A percentile compares a stretch with the other conserved stretches of the same genome.
Conservation (phyloP, 92 coral and sea anemone genomes). For the Micromussa lordhowensis region DNA sequence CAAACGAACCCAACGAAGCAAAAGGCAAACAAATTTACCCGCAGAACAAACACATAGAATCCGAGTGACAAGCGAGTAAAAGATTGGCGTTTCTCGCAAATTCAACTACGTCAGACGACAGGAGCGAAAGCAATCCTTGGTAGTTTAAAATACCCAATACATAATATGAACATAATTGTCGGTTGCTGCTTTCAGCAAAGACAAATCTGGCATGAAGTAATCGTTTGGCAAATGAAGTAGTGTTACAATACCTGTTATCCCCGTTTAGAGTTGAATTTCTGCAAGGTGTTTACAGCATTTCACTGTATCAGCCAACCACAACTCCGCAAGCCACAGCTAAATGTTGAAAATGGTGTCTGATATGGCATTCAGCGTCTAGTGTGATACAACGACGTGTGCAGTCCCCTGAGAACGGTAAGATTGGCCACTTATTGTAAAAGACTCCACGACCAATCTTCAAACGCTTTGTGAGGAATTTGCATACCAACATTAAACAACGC, state of each 20-base stretch:
- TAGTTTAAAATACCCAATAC: not conserved
- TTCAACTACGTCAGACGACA: conserved; percentile 2
- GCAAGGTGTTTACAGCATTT: not conserved
- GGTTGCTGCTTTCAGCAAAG: not conserved
- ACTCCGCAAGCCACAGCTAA: not conserved
- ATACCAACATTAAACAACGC: conserved; percentile 14
- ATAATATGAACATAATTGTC: not conserved
- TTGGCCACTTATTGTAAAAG: conserved; percentile 12
- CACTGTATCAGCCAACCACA: not conserved
- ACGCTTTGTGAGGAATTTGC: conserved; percentile 37
- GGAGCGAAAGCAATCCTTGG: not conserved
- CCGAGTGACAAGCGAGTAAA: not conserved
- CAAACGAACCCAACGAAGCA: not conserved
- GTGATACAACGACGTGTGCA: conserved; percentile 13
- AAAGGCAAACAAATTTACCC: conserved; percentile 4
- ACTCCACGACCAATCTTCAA: conserved; percentile 30
- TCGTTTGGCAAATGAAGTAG: not conserved
- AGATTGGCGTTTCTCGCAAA: not conserved
- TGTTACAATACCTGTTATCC: conserved; percentile 29
- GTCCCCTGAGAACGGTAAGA: conserved; percentile 26
- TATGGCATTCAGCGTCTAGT: conserved; percentile 10
- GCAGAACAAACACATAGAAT: not conserved
- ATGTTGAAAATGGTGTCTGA: not conserved
- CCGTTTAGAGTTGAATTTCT: not conserved
- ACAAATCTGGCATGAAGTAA: not conserved